Percentiles rank a stretch among this genome's conserved stretches.
phyloP scores from a whole-genome alignment of 2,797 vertebrate species.

The Diceros bicornis region DNA sequence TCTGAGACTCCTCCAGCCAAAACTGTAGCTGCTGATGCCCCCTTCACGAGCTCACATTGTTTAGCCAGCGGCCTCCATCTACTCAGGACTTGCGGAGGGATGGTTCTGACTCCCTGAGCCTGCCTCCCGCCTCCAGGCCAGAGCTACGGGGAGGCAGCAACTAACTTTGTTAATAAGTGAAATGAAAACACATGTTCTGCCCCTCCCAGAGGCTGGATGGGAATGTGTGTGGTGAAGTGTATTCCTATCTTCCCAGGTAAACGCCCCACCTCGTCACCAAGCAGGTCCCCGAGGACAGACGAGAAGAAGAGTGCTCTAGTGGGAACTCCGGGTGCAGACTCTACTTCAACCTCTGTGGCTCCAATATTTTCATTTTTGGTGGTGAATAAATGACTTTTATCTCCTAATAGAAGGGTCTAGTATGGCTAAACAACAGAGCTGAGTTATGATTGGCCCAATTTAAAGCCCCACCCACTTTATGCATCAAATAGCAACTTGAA shows the following conservation, averaged over 20 bases:
- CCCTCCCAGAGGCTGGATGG: too few species aligned
- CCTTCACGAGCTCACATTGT: too few species aligned
- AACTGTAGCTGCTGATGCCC: accelerated
- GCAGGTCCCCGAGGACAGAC: too few species aligned
- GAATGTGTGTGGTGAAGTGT: too few species aligned
- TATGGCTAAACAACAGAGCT: neutral
- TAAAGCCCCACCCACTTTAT: neutral
- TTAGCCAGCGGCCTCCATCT: neutral
- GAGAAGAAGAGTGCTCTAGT: too few species aligned
- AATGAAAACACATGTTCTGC: neutral
- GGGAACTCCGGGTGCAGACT: too few species aligned
- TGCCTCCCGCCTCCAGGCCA: neutral
- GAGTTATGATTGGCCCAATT: neutral
- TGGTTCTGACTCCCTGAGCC: neutral
- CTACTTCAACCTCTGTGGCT: too few species aligned
- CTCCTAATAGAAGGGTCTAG: neutral
- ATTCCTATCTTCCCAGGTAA: too few species aligned
- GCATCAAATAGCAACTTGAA: accelerated
- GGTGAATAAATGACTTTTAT: neutral
- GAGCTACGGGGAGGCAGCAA: neutral
- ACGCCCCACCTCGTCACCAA: too few species aligned
- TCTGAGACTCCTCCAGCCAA: neutral
- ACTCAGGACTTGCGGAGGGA: neutral
- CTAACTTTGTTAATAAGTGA: neutral
- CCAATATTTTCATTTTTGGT: neutral